A percentile compares a stretch with the other conserved stretches of the same genome.
phyloP scores from a whole-genome alignment of 2,888 invertebrate species.

The Hofmannophila pseudospretella region DNA sequence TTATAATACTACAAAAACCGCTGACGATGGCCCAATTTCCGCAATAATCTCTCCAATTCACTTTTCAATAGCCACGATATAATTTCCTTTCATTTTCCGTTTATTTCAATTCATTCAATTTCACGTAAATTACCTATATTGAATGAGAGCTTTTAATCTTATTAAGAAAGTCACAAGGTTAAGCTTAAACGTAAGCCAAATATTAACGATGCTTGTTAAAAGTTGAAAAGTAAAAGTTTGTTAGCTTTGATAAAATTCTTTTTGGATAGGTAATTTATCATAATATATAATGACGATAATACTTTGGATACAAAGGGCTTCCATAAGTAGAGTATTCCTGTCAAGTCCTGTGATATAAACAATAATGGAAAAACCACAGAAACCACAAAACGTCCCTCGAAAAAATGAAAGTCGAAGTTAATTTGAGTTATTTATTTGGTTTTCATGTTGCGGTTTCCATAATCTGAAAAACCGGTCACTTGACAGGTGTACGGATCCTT shows the following conservation, averaged over 20 bases:
- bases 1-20: neutral
- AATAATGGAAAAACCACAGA: too few relatives aligned
- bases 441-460: too few relatives aligned
- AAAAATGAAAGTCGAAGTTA: too few relatives aligned
- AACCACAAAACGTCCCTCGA: too few relatives aligned
- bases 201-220: constrained; percentile 9
- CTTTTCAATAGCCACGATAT: neutral
- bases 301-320: too few relatives aligned
- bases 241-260: constrained; percentile 16
- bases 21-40: neutral
- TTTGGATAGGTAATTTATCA: constrained; percentile 16
- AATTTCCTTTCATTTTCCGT: neutral
- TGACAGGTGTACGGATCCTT: too few relatives aligned
- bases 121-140: neutral
- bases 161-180: too few relatives aligned
- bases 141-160: neutral
- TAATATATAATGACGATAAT: too few relatives aligned
- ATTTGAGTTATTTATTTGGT: too few relatives aligned
- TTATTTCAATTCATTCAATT: neutral
- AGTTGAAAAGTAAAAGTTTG: constrained; percentile 9
- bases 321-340: too few relatives aligned
- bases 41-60: neutral
- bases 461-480: too few relatives aligned
- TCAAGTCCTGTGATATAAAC: too few relatives aligned
- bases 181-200: neutral